Evolutionary conservation across 2,113 vertebrate species (phyloP).

Genomic region (Callorhinus ursinus): DNA sequence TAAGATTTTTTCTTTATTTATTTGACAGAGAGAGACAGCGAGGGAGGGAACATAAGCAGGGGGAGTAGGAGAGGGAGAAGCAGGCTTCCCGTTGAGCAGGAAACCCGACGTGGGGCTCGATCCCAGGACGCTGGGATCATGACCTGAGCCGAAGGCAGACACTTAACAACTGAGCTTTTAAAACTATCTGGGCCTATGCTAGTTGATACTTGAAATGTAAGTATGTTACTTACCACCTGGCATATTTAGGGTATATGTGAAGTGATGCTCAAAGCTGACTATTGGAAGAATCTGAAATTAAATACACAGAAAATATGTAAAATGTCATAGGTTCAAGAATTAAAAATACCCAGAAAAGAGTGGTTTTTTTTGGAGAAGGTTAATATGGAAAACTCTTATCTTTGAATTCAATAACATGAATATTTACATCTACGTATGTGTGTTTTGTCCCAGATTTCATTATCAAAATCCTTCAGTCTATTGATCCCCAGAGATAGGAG

Average conservation of each 20-base stretch:
- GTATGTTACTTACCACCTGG: not conserved
- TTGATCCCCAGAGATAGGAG: not conserved
- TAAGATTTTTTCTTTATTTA: too few relatives aligned
- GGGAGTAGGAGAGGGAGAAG: too few relatives aligned
- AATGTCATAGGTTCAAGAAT: not conserved
- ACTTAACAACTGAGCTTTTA: too few relatives aligned
- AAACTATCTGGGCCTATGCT: rapidly evolving
- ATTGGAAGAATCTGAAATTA: not conserved
- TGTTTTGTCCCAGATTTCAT: not conserved
- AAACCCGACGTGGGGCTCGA: too few relatives aligned
- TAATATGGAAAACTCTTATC: not conserved
- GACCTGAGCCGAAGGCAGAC: too few relatives aligned
- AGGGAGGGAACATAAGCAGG: too few relatives aligned
- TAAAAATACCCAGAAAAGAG: not conserved
- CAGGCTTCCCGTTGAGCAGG: too few relatives aligned
- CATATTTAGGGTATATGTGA: not conserved
- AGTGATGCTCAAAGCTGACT: not conserved
- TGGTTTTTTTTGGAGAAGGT: not conserved
- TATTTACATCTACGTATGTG: not conserved
- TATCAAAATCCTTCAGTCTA: not conserved
- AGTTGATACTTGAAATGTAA: not conserved
- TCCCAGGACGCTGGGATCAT: too few relatives aligned
- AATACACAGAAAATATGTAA: not conserved
- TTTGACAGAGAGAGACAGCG: too few relatives aligned
- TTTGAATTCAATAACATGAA: not conserved